Base-by-base conservation (phyloP, 2,797 vertebrate genomes). In the Fistularia commersonii region DNA sequence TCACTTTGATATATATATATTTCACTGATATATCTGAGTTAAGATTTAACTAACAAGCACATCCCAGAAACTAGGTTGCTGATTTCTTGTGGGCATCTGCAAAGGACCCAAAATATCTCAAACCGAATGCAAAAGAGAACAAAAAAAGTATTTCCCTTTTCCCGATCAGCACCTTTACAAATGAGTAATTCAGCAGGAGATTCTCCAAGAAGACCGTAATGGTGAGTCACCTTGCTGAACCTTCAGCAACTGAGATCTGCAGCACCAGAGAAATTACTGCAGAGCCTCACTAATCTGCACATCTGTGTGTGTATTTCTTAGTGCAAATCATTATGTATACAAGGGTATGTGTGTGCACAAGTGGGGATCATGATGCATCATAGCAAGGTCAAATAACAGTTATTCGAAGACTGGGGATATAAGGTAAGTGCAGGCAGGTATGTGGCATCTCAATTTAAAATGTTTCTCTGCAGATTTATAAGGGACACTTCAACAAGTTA, bases 161-260 rank as follows among this genome's bases (percentile, higher is more conserved):
- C 68, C 61, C 77, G 72, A 76, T 77, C 60, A 68, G 59, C 75
- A 74, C 64, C 70, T 65, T 72, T 45, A 51, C 45, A 66, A 51
- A 80, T 62, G 64, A 61, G 80, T 80, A 81, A 84, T 83, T 85
- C 79, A 81, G 85, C 76, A 49, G 74, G 81, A 66, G 64, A 8
- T 58, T 82, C 79, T 87, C 85, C 50, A 65, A 77, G 61, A 77
- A 82, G 77, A 87, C 75, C 71, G 73, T 88, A 87, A 81, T 87
- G 88, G 85, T 88, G 87, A 90, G 84, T 91, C 88, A 91, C 91
- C 89, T 90, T 91, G 88, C 88, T 88, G 72, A 84, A 83, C 80
- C 81, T 61, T 79, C 86, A 83, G 86, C 86, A 84, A 77, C 50
- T 45, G 45, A 84, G 72, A 76, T 72, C 79, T 75, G 74, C 80